Percentiles rank a stretch among this genome's conserved stretches.
These are phyloP conservation scores for Globicephala melas DNA, from an alignment of 2,113 vertebrate genomes.

Conservation along the genomic window DNA sequence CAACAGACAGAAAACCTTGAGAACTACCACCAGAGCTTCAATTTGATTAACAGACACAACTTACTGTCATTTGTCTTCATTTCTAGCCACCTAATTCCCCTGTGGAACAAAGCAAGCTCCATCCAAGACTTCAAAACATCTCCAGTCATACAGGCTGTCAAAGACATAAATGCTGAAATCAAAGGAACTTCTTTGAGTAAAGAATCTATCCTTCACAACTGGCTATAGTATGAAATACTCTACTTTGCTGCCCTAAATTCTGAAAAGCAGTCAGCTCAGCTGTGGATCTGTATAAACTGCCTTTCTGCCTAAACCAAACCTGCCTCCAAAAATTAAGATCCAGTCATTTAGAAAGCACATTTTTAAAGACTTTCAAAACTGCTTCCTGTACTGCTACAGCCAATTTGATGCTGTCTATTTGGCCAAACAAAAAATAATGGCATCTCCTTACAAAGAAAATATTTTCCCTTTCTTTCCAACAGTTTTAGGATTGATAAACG, in stretches of 20 bases:
- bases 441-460: conserved; percentile 32
- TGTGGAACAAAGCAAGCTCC: not conserved
- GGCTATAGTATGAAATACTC: conserved; percentile 12
- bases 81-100: not conserved
- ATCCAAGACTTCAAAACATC: conserved; percentile 11
- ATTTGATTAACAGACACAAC: conserved; percentile 15
- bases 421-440: not conserved
- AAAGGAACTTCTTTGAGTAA: conserved; percentile 26
- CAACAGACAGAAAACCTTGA: conserved; percentile 25
- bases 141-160: not conserved
- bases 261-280: not conserved
- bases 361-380: conserved; percentile 50
- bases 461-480: conserved; percentile 22
- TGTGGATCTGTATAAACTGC: not conserved
- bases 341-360: conserved; percentile 55
- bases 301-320: conserved; percentile 32
- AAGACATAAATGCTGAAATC: conserved; percentile 32
- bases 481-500: conserved; percentile 30
- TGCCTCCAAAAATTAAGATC: not conserved
- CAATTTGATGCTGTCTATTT: conserved; percentile 26
- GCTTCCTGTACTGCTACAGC: not conserved
- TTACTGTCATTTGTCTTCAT: conserved; percentile 5
- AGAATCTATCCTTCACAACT: not conserved
- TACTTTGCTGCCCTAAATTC: conserved; percentile 26
- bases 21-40: conserved; percentile 12